Base-by-base conservation (phyloP, 2,113 vertebrate species). In the Monarcha castaneiventris region DNA sequence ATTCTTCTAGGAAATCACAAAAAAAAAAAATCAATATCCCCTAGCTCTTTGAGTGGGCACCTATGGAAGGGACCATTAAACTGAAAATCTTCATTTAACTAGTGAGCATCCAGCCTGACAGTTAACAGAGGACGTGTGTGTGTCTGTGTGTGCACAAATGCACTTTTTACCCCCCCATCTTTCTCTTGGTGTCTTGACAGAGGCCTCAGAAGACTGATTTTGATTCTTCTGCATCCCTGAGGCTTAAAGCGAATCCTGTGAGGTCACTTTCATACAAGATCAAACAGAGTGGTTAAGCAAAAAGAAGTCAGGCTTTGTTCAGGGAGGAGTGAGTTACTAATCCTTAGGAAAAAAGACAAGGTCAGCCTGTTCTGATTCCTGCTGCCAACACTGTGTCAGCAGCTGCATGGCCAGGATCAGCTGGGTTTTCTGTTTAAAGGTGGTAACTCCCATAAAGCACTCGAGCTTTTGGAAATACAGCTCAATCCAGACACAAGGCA, bases 1-100 rank as follows among this genome's bases (percentile, higher is more conserved):
- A 56, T 72, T 90, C 69, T 87, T 95, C 84, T 82, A 90, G 84
- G 84, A 84, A 95, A 90, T 58, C 9, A 58, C 78, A 14, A 69
- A 75, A 74, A 73, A 26, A 25, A 46, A 10, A 1, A 79, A 84
- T 73, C 73, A 64, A 15, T 91, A 85, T 46, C 85, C 91, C 46
- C 55, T 32, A 43, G 72, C 58, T 93, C 71, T 82, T 29, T 64
- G 12, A 67, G 25, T 7, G 12, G 14, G 61, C n/a, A 37, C 52
- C 32, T 12, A 3, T 21, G 52, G 82, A 66, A 71, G n/a, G 6
- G 62, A 4, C 26, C 44, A 43, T 54, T 68, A 76, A 78, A 96
- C 0, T 39, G 58, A 68, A 78, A 85, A 81, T 73, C 39, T 61
- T 59, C 43, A 18, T 68, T 54, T 74, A 51, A 43, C n/a, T 46